Conservation (phyloP, 2,113 vertebrate genomes). For the Xyrauchen texanus region DNA sequence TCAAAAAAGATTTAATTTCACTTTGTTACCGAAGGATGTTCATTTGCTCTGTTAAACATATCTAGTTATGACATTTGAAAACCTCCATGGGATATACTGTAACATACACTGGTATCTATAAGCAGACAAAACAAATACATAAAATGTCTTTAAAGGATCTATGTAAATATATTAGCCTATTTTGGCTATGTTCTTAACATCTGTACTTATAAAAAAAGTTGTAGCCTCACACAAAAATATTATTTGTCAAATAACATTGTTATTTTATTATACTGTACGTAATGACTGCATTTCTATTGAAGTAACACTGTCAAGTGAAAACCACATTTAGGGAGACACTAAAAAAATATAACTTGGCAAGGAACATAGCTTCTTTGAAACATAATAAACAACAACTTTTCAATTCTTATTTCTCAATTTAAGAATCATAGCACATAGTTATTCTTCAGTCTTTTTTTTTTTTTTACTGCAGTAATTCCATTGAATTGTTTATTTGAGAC, state of each 20-base stretch:
- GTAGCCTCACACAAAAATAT: background rate
- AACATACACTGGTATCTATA: background rate
- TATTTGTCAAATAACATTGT: background rate
- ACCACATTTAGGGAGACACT: background rate
- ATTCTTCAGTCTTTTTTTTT: background rate
- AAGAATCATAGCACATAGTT: background rate
- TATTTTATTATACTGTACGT: background rate
- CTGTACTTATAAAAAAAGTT: background rate
- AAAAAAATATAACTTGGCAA: conserved; percentile 2
- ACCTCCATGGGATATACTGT: background rate
- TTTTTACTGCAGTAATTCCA: background rate
- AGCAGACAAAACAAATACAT: background rate
- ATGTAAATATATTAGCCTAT: conserved; percentile 6
- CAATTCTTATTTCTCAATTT: background rate
- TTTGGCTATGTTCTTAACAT: background rate
- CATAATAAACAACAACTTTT: background rate
- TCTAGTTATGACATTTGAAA: background rate
- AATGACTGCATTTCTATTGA: conserved; percentile 13
- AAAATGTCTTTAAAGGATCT: background rate
- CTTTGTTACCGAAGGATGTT: no score
- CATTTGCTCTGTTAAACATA: background rate
- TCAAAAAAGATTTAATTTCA: background rate
- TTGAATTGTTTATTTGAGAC: background rate
- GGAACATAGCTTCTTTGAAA: background rate
- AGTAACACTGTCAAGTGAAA: conserved; percentile 25